Base-by-base conservation (phyloP, 2,113 vertebrate species). In the Varanus salvator region DNA sequence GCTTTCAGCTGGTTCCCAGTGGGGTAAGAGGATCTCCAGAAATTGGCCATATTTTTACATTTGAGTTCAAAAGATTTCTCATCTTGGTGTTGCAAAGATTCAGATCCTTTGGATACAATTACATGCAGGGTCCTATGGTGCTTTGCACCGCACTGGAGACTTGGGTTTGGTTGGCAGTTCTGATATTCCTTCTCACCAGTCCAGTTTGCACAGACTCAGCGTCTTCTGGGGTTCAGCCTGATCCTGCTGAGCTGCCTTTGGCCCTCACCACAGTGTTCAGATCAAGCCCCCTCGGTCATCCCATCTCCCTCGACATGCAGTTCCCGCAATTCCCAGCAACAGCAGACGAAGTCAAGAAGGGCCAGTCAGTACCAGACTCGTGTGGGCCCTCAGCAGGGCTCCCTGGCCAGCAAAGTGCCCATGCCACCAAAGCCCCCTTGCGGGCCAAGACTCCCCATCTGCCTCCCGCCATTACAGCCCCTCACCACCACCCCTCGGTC, bases 11-110 rank as follows among this genome's bases (percentile, higher is more conserved):
- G 34, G 74, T 48, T 84, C 78, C 14, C 64, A 90, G 9, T 8
- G 81, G 2, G 72, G 91, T 90, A 74, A 91, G 87, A 92, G 68
- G 31, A 90, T 72, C 31, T 71, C 66, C 27, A 93, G 86, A 93
- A 90, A 90, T 31, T 66, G 64, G 2, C 0, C 0, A 34, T 85
- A 12, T 81, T 90, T 44, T 64, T 57, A 31, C 34, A 54, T 48
- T 91, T 57, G 71, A 85, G 92, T 84, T 87, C 0, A 15, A n/a
- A 92, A 0, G 8, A 60, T 8, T 87, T 91, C 88, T 78, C 9
- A 29, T 29, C 52, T 14, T 34, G 7, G 0, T 72, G 31, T 90
- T 93, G 86, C 38, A 44, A 87, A 54, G 31, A 25, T 89, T 23
- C 29, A 75, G 0, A 64, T 54, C 77, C 50, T 34, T 75, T 4